These are phyloP conservation scores for Lontra canadensis DNA, from an alignment of 2,113 vertebrate genomes.

Conservation along the genomic window DNA sequence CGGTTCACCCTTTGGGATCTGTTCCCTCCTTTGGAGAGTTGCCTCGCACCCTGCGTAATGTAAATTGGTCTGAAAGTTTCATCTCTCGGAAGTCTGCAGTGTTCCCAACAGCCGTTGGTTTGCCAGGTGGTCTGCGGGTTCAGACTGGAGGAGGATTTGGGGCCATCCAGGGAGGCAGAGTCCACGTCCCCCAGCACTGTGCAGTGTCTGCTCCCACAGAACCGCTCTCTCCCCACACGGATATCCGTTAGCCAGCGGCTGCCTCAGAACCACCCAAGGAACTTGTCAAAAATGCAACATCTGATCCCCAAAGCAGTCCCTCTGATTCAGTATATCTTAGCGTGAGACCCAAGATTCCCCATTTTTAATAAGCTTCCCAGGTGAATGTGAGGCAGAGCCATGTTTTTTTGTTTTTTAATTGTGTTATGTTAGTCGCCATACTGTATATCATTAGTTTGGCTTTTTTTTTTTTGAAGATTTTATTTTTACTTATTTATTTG, in stretches of 20 bases:
- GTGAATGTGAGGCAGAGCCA: neutral
- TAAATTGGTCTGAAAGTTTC: neutral
- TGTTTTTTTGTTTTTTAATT: neutral
- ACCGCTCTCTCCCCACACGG: neutral
- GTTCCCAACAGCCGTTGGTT: neutral
- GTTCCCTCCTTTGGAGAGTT: neutral
- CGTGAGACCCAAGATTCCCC: neutral
- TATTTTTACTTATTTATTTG: too few relatives aligned
- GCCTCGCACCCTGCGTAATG: neutral
- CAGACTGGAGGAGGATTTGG: rapidly evolving
- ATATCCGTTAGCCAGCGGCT: neutral
- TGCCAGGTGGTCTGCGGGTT: neutral
- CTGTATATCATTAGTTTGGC: too few relatives aligned
- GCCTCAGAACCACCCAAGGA: neutral
- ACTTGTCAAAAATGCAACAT: neutral
- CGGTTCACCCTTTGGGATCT: neutral
- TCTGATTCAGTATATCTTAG: neutral
- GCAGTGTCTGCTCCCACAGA: neutral
- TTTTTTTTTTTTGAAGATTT: too few relatives aligned
- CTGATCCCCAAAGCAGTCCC: neutral
- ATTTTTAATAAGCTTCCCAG: constrained; percentile 2
- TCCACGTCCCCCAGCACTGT: rapidly evolving
- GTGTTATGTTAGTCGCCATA: too few relatives aligned
- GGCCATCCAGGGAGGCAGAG: neutral
- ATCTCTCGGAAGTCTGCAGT: neutral